Base-by-base conservation (phyloP, 2,888 invertebrate genomes). In the Blomia tropicalis region DNA sequence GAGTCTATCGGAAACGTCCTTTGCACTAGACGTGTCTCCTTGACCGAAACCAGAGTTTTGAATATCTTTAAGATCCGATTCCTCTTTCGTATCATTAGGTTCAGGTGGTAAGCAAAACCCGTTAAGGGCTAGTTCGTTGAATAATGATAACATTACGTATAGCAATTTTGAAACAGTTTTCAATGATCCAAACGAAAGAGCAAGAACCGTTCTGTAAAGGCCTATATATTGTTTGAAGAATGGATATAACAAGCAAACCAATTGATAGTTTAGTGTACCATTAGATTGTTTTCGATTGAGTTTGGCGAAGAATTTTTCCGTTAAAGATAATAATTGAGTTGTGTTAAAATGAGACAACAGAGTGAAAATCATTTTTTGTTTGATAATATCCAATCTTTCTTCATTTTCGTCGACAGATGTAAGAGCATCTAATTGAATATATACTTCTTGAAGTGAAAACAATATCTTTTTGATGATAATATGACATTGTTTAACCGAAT, bases 31-130 rank as follows among this genome's bases (percentile, higher is more conserved):
- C 25, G 62, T 58, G 75, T 85, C 83, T 0, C 93, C 95, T 66
- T 93, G 93, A 0, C 90, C 91, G 3, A 95, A 77, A 0, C 95
- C 95, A 71, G 87, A 84, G 4, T 89, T 89, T 66, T 76, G 75
- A 58, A 75, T 74, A 65, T 77, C 77, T 68, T 75, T 73, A 66
- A 77, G 75, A 65, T 77, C 72, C 7, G 73, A 74, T 1, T 74
- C 75, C 61, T 75, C 75, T 2, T 71, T 72, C 29, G 70, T 69
- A 31, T 78, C 83, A 69, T 86, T 81, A 29, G 85, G 76, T 71
- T 91, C 92, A 2, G 85, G 82, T 0, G 93, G 92, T 56, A 88
- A 81, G 72, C 95, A 93, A 75, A 96, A 96, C 19, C 98, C 96
- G 79, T 84, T 80, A 78, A 86, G 43, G 17, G 84, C 81, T 31